Conservation (phyloP, 2,888 invertebrate species). For the Esperia sulphurella region DNA sequence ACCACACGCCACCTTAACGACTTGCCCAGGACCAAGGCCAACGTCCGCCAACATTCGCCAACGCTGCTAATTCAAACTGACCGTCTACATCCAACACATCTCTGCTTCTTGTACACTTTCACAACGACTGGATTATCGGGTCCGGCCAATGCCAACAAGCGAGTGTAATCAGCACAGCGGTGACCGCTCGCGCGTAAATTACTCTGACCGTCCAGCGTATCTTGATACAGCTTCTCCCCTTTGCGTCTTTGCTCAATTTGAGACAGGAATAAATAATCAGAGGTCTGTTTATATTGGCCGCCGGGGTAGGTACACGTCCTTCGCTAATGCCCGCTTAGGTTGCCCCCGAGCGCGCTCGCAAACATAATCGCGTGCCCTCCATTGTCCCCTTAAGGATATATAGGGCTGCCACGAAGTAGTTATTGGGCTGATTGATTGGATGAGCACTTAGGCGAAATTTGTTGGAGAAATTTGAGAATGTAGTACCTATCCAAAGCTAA, state of each 20-base stretch:
- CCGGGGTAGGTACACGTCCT: conserved; percentile 59
- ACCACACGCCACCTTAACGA: conserved; percentile 65
- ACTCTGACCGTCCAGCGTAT: conserved; percentile 43
- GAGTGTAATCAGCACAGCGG: conserved; percentile 69
- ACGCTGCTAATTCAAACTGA: conserved; percentile 32
- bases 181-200: conserved; percentile 76
- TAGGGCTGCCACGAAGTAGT: conserved; percentile 41
- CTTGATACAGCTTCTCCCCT: conserved; percentile 26
- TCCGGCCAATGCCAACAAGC: conserved; percentile 59
- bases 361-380: conserved; percentile 64
- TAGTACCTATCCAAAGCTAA: no score
- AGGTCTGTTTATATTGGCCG: conserved; percentile 40
- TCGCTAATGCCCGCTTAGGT: conserved; percentile 71
- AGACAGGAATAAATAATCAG: conserved; percentile 21
- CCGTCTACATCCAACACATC: conserved; percentile 9
- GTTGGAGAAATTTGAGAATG: conserved; percentile 3
- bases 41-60: conserved; percentile 35
- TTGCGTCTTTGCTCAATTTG: neutral
- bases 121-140: conserved; percentile 38
- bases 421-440: conserved; percentile 56
- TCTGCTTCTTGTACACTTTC: conserved; percentile 8
- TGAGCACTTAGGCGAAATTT: conserved; percentile 27
- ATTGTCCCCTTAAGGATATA: conserved; percentile 50
- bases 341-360: conserved; percentile 58
- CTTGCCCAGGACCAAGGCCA: conserved; percentile 32